Evolutionary conservation across 2,888 invertebrate genomes (phyloP).

Genomic region (Xanthostigma xanthostigma): DNA sequence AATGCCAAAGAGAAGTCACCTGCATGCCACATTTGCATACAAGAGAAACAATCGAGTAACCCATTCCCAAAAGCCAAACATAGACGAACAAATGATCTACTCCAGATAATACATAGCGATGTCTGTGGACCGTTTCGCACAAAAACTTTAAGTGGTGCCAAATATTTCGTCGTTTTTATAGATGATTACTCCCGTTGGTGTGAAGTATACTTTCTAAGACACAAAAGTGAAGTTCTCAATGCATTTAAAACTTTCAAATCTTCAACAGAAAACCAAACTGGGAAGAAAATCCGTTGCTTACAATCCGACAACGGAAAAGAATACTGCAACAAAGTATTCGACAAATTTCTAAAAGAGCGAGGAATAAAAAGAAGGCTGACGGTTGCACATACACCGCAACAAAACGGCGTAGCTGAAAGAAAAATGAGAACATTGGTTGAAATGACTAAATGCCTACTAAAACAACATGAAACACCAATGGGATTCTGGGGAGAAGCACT

Average conservation of each 20-base stretch:
- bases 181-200: constrained; percentile 8
- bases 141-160: constrained; percentile 8
- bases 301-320: constrained; percentile 13
- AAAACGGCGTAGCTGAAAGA: constrained; percentile 21
- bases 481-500: too few relatives aligned
- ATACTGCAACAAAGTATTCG: constrained; percentile 12
- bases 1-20: background rate
- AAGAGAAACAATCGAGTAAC: constrained; percentile 7
- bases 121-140: constrained; percentile 8
- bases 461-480: constrained; percentile 14
- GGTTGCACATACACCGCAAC: constrained; percentile 18
- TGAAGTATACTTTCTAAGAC: constrained; percentile 6
- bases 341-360: constrained; percentile 9
- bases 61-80: constrained; percentile 6
- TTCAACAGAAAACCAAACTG: too few relatives aligned
- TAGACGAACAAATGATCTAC: constrained; percentile 3
- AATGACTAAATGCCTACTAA: constrained; percentile 17
- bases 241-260: constrained; percentile 6
- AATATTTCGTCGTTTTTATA: constrained; percentile 10
- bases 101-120: constrained; percentile 12
- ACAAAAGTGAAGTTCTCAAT: constrained; percentile 6
- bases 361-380: constrained; percentile 18
- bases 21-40: constrained; percentile 8
- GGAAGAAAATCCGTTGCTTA: constrained; percentile 9
- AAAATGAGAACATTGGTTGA: constrained; percentile 18